Conservation (phyloP, 2,113 vertebrate genomes). For the Sapayoa aenigma region DNA sequence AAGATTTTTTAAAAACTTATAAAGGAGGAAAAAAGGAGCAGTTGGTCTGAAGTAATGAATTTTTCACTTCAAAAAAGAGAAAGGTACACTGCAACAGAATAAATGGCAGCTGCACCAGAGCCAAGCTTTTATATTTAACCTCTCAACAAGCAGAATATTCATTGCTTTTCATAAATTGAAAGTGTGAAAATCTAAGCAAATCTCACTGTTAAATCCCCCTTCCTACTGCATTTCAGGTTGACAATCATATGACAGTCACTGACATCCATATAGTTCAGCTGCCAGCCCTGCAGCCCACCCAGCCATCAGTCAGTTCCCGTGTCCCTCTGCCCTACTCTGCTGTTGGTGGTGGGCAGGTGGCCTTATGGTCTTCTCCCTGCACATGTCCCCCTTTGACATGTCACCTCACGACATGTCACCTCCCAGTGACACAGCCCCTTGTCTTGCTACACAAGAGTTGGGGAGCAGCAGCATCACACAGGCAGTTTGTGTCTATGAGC, state of each 20-base stretch:
- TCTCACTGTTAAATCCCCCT: neutral
- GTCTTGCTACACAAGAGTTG: too few species aligned
- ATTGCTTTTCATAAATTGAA: neutral
- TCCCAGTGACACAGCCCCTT: neutral
- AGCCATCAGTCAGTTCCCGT: accelerated
- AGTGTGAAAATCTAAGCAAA: neutral
- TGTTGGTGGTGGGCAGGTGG: neutral
- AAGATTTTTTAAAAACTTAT: neutral
- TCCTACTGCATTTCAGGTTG: neutral
- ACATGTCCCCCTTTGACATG: neutral
- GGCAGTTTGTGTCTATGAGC: accelerated
- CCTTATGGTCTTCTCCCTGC: neutral
- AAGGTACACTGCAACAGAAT: neutral
- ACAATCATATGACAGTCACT: neutral
- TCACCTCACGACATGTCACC: accelerated
- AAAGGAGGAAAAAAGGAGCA: neutral
- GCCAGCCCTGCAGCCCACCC: neutral
- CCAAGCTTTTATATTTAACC: neutral
- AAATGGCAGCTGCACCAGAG: neutral
- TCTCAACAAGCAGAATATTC: neutral
- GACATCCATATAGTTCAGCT: neutral
- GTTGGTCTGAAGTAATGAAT: neutral
- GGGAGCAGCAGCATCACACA: neutral
- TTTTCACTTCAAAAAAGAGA: constrained; percentile 6
- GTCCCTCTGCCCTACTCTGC: neutral